Percentiles rank a stretch among this genome's conserved stretches.
These are phyloP conservation scores for Oreochromis tanganicae DNA, from an alignment of 2,113 vertebrate genomes.

Conservation along the genomic window DNA sequence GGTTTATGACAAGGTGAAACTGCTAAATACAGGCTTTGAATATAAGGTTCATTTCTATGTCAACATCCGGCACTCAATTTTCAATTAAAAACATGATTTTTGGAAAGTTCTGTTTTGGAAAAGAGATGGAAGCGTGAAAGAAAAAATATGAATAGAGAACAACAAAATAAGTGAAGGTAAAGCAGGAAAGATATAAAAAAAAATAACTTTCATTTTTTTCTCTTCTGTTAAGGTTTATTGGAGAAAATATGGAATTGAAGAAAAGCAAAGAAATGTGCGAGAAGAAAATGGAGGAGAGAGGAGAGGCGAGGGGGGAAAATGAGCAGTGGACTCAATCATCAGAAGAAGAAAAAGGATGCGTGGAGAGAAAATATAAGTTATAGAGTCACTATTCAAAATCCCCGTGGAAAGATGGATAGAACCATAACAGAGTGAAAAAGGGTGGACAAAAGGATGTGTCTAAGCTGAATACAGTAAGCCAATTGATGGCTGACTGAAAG, in stretches of 20 bases:
- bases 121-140: neutral
- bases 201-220: neutral
- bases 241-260: neutral
- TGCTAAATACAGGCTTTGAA: neutral
- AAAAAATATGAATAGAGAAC: neutral
- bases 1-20: neutral
- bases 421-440: neutral
- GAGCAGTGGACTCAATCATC: neutral
- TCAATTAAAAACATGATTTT: neutral
- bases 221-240: neutral
- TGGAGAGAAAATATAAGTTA: neutral
- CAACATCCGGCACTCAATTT: neutral
- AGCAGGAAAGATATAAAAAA: neutral
- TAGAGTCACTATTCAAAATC: neutral
- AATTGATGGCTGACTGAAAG: neutral
- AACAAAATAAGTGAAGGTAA: neutral
- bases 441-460: neutral
- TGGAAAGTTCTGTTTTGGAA: neutral
- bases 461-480: constrained; percentile 6
- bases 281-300: neutral
- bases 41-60: neutral
- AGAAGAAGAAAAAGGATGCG: neutral
- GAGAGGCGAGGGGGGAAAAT: neutral
- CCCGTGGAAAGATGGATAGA: neutral
- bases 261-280: neutral